Evolutionary conservation across 2,888 invertebrate species (phyloP).

Genomic region (Tinea trinotella): DNA sequence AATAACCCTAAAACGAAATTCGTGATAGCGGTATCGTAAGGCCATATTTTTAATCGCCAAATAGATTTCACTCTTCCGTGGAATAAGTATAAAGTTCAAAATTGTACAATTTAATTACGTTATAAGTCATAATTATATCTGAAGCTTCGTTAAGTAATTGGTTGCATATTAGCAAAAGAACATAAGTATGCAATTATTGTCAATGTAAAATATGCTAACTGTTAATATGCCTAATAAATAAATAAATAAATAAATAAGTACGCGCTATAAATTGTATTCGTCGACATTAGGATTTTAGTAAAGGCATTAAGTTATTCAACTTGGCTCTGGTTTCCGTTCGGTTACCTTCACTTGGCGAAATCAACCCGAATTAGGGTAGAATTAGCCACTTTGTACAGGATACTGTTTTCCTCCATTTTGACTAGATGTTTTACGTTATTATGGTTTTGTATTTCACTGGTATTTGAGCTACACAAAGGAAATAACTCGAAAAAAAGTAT

Average conservation of each 20-base stretch:
- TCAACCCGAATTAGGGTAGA: slow-evolving; percentile 42
- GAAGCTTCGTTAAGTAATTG: slow-evolving; percentile 16
- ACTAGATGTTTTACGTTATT: slow-evolving; percentile 9
- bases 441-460: background rate
- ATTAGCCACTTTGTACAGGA: slow-evolving; percentile 33
- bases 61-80: background rate
- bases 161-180: too few relatives aligned
- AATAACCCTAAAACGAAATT: slow-evolving; percentile 16
- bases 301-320: slow-evolving; percentile 28
- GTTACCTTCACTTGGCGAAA: slow-evolving; percentile 21
- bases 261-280: slow-evolving; percentile 48
- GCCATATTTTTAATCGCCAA: background rate
- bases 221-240: too few relatives aligned
- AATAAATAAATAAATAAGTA: too few relatives aligned
- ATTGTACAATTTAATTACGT: background rate
- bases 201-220: too few relatives aligned
- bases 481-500: background rate
- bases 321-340: background rate
- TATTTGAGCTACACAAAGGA: background rate
- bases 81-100: background rate
- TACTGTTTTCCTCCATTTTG: slow-evolving; percentile 2
- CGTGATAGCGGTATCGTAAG: slow-evolving; percentile 4
- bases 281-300: slow-evolving; percentile 48
- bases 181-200: too few relatives aligned
- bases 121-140: slow-evolving; percentile 40